Evolutionary conservation across 2,888 invertebrate species (phyloP).

Genomic region (Volucella zonaria): DNA sequence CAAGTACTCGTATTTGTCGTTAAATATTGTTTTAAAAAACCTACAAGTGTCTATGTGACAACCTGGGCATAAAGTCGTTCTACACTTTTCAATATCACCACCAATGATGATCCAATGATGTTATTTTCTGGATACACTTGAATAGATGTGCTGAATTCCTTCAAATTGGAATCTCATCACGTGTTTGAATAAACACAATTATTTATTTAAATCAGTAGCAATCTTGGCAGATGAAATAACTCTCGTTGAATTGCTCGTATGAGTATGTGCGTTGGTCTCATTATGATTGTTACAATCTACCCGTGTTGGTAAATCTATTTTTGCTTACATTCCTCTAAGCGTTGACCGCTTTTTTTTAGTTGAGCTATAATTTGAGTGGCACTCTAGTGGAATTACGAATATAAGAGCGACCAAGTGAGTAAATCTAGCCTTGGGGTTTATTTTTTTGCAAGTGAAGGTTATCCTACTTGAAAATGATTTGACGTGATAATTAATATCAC

Average conservation of each 20-base stretch:
- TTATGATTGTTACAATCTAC: conserved; percentile 35
- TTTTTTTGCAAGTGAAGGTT: conserved; percentile 10
- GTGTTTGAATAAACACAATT: background rate
- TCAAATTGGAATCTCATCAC: conserved; percentile 25
- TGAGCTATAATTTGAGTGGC: conserved; percentile 53
- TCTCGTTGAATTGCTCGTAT: background rate
- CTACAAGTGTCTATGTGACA: no score
- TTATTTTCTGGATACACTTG: no score
- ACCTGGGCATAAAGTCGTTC: no score
- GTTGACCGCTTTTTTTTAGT: conserved; percentile 19
- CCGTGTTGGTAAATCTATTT: conserved; percentile 16
- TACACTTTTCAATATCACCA: no score
- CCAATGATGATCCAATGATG: no score
- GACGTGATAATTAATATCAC: no score
- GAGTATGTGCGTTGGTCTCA: conserved; percentile 22
- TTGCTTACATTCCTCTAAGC: background rate
- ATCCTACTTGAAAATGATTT: background rate
- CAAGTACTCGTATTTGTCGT: no score
- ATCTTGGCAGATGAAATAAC: conserved; percentile 35
- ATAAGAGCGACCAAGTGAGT: conserved; percentile 14
- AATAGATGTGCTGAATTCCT: conserved; percentile 20
- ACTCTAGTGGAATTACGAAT: background rate
- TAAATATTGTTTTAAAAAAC: no score
- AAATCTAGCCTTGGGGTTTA: conserved; percentile 21
- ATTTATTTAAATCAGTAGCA: conserved; percentile 34